Evolutionary conservation across 2,888 invertebrate species (phyloP), one percentile per base, ranked within the genome.

Genomic region (Sinotaia quadrata): DNA sequence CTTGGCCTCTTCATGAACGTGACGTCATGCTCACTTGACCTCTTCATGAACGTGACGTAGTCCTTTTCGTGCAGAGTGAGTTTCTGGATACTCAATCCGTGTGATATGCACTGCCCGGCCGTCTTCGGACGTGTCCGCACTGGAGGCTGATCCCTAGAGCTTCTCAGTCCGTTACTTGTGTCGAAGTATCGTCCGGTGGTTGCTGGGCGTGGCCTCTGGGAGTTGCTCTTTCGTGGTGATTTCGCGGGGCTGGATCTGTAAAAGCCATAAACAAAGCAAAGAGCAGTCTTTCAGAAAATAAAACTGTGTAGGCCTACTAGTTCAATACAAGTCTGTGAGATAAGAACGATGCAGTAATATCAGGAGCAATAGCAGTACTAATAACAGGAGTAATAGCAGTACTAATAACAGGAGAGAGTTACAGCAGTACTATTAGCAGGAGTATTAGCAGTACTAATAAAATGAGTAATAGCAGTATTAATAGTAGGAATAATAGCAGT

Each of bases 181-280:
- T 70, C 56, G 67, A 70, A 70, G 44, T 70, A 70, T 4, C 70
- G 67, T 18, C 70, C 70, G 2, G 61, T 57, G 15, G 70, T 70
- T 15, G 61, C 56, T 7, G 70, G 62, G 3, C 67, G 61, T 15
- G 51, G 54, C 44, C 57, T 54, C 18, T n/a, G n/a, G n/a, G n/a
- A n/a, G 29, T 58, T 36, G 33, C 31, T 47, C 57, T 47, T 29
- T 1, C 49, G 57, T 1, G 62, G 44, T 44, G 36, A n/a, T n/a
- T 37, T 49, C 21, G 67, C 37, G 12, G 36, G 12, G 31, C 31
- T 49, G 29, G 31, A 10, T 4, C 52, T 36, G 59, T 4, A 31
- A 59, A 0, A 1, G 10, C 7, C 27, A 65, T n/a, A n/a, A n/a
- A n/a, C n/a, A n/a, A n/a, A n/a, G n/a, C n/a, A n/a, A n/a, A n/a